A percentile compares a stretch with the other conserved stretches of the same genome.
Conservation (phyloP, 2,888 invertebrate species). For the Drosophila affinis region DNA sequence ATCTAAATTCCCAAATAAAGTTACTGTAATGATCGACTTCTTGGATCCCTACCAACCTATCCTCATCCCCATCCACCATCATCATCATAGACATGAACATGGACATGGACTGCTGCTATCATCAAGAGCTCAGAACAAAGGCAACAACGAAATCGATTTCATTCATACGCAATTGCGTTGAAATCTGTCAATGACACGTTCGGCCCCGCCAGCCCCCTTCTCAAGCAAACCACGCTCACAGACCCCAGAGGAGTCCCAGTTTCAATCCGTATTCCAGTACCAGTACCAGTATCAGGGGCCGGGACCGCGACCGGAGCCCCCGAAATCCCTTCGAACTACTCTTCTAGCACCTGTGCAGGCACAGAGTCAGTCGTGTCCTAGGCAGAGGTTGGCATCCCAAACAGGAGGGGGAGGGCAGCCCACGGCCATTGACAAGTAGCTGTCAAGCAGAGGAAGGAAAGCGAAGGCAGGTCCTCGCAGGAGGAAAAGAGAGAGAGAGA, state of each 20-base stretch:
- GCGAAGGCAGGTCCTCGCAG: constrained; percentile 40
- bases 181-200: constrained; percentile 75
- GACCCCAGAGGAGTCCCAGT: constrained; percentile 17
- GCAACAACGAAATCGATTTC: constrained; percentile 69
- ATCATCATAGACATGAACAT: constrained; percentile 14
- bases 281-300: constrained; percentile 8
- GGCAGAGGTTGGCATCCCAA: background rate
- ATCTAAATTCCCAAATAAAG: background rate
- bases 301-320: constrained; percentile 2
- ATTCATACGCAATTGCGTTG: constrained; percentile 72
- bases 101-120: constrained; percentile 12
- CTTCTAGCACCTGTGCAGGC: constrained; percentile 41
- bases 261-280: constrained; percentile 35
- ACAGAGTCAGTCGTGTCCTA: constrained; percentile 4
- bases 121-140: constrained; percentile 24
- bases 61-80: constrained; percentile 9
- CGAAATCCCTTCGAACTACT: constrained; percentile 16
- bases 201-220: constrained; percentile 18
- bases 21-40: constrained; percentile 8
- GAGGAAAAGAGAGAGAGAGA: constrained; percentile 10
- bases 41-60: constrained; percentile 5
- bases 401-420: background rate
- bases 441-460: constrained; percentile 60
- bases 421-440: constrained; percentile 77
- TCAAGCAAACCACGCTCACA: background rate